phyloP scores from a whole-genome alignment of 2,113 vertebrate species.

The Prochilodus magdalenae region DNA sequence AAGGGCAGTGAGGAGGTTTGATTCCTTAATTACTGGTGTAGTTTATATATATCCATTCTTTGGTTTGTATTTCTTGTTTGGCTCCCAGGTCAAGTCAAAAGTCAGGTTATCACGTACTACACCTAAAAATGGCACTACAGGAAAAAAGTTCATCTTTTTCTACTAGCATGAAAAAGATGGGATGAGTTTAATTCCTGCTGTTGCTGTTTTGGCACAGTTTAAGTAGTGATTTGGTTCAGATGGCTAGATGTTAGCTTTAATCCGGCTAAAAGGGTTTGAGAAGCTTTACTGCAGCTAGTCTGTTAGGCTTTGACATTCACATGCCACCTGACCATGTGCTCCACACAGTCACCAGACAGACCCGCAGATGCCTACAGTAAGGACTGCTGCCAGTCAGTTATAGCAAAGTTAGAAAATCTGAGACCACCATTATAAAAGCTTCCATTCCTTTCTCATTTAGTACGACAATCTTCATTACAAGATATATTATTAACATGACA shows the following conservation, averaged over 20 bases:
- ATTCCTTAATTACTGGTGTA: background rate
- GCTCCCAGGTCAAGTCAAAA: too few species aligned
- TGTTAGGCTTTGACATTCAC: background rate
- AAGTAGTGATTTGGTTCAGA: background rate
- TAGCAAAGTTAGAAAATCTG: too few species aligned
- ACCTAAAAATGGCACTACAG: too few species aligned
- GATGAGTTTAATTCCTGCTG: background rate
- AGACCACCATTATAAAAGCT: too few species aligned
- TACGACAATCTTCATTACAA: too few species aligned
- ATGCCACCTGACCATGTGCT: background rate
- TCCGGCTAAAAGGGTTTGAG: background rate
- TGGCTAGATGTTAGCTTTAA: background rate
- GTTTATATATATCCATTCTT: background rate
- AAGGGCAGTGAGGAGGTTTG: too few species aligned
- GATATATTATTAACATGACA: too few species aligned
- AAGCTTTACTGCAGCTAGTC: background rate
- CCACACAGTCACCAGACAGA: background rate
- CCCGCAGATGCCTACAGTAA: background rate
- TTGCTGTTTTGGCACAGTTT: background rate
- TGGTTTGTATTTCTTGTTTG: too few species aligned
- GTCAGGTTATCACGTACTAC: too few species aligned
- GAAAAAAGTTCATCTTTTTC: background rate
- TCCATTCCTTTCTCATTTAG: too few species aligned
- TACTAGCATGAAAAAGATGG: background rate
- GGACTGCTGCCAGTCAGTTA: background rate